These are phyloP conservation scores for Corythornis madagascariensis DNA, from an alignment of 2,113 vertebrate species.

Conservation along the genomic window DNA sequence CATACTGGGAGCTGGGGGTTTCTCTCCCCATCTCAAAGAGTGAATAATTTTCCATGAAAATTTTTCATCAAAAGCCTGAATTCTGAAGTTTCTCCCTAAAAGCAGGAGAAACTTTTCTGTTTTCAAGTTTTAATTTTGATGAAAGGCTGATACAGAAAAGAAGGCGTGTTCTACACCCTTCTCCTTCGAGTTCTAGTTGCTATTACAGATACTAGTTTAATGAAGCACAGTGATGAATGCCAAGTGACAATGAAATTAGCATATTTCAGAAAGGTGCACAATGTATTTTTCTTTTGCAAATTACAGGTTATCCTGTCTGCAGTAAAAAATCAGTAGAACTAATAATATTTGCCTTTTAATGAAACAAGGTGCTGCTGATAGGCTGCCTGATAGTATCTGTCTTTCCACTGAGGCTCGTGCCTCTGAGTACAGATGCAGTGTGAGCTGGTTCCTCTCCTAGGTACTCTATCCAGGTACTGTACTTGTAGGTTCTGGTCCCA, in stretches of 20 bases:
- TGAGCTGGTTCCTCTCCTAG: not conserved
- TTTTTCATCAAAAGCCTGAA: not conserved
- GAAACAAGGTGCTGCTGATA: not conserved
- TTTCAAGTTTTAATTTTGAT: not conserved
- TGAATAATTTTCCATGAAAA: not conserved
- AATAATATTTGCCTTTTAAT: not conserved
- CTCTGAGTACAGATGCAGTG: not conserved
- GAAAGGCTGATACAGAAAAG: not conserved
- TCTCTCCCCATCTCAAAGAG: not conserved
- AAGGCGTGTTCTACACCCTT: not conserved
- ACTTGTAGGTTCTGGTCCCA: not conserved
- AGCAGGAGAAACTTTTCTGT: not conserved
- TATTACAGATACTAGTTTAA: not conserved
- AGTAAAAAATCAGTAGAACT: not conserved
- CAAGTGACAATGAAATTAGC: not conserved
- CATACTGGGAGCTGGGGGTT: fast-evolving
- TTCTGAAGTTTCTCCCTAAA: not conserved
- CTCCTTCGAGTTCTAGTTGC: not conserved
- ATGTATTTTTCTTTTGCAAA: not conserved
- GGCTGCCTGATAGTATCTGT: not conserved
- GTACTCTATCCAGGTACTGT: not conserved
- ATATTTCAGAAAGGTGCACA: not conserved
- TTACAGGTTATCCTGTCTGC: not conserved
- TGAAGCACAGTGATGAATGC: not conserved
- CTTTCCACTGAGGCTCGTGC: not conserved